Base-by-base conservation (phyloP, 2,797 vertebrate genomes). In the Brachyalestes nurse region DNA sequence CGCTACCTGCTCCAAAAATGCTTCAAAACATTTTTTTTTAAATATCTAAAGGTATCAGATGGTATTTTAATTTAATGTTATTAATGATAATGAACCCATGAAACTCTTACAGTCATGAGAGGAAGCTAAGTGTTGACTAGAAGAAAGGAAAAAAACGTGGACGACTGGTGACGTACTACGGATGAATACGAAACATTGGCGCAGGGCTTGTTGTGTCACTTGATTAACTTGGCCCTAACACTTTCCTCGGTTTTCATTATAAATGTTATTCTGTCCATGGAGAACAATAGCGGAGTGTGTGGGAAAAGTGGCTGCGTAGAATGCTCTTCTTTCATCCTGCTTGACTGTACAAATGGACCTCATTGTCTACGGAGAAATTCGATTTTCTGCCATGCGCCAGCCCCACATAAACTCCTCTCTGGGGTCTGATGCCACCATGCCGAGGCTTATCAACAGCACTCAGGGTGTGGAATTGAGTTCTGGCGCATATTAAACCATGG, bases 281-380 rank as follows among this genome's bases (percentile, higher is more conserved):
- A 79, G 83, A 87, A 86, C 74, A 86, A 83, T 83, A 75, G 72
- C n/a, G 53, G 67, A 75, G n/a, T 66, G 14, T 71, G 78, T 64
- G 67, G 62, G 64, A 57, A 82, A 81, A 81, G 82, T 65, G 69
- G 49, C 72, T 25, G 25, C 9, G 57, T 14, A n/a, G 70, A 93
- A 92, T 89, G 87, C 88, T 88, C 88, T 87, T 81, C 88, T 94
- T 94, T 94, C 90, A 93, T 93, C 88, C 86, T 66, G 92, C 74
- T 88, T 89, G 92, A 93, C 91, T 88, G 87, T 88, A 90, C 91
- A 94, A 94, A 94, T 93, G 90, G 90, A 91, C 90, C 91, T 94
- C 91, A 93, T 93, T 94, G 92, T 95, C 91, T 93, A 85, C 74
- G 81, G 88, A 92, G 91, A 88, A 93, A 94, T 94, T 90, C 79